A percentile compares a stretch with the other conserved stretches of the same genome.
phyloP scores from a whole-genome alignment of 2,797 vertebrate species.

The Rhabdophis nuchalis region DNA sequence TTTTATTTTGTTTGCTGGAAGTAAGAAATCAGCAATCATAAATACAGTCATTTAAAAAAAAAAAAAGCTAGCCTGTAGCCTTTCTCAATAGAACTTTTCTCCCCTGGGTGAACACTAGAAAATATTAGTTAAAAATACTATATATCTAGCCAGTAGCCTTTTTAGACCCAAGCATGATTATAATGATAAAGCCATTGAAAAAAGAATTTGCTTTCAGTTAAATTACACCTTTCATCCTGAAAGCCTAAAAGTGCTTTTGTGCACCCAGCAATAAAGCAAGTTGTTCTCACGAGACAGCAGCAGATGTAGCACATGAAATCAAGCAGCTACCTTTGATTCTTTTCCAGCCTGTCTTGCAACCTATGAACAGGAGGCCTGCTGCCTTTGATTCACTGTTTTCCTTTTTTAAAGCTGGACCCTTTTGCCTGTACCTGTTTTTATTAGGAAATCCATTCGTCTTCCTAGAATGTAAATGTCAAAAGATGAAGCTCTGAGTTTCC shows the following conservation, averaged over 20 bases:
- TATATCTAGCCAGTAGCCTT: neutral
- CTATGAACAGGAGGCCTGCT: neutral
- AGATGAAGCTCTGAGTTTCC: neutral
- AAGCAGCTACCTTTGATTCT: neutral
- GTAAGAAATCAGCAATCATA: neutral
- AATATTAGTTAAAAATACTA: neutral
- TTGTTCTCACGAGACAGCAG: neutral
- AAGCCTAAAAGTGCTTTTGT: constrained; percentile 18
- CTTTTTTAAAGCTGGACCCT: neutral
- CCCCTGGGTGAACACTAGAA: neutral
- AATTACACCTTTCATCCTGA: constrained; percentile 29
- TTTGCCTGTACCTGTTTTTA: neutral
- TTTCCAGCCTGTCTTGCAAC: neutral
- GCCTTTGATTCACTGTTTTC: neutral
- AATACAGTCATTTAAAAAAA: neutral
- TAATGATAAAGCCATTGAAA: constrained; percentile 16
- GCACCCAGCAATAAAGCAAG: constrained; percentile 4
- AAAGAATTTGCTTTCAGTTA: constrained; percentile 8
- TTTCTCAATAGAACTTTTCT: neutral
- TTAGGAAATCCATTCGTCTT: neutral
- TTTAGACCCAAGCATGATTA: constrained; percentile 8
- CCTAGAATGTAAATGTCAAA: neutral
- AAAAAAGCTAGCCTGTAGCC: neutral
- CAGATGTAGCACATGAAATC: neutral
- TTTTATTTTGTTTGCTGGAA: neutral